Evolutionary conservation across 1,140 invertebrate genomes (phyloP).

Genomic region (Apis dorsata): DNA sequence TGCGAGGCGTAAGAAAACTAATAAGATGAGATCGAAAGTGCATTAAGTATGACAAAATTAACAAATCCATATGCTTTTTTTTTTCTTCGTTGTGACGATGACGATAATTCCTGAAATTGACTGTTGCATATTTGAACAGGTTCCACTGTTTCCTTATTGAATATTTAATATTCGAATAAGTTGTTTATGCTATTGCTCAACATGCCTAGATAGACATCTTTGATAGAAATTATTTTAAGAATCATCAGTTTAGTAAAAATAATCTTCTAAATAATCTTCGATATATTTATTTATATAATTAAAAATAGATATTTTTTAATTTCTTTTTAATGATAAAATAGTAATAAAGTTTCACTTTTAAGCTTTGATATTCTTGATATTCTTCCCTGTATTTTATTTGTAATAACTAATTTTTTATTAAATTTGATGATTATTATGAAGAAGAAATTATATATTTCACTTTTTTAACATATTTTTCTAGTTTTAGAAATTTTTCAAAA

Average conservation of each 20-base stretch:
- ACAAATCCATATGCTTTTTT: conserved; percentile 31
- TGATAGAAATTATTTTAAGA: not conserved
- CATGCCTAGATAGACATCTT: not conserved
- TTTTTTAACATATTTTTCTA: no score
- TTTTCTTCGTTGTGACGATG: not conserved
- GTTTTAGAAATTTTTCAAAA: no score
- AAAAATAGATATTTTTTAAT: not conserved
- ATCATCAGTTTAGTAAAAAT: not conserved
- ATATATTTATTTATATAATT: not conserved
- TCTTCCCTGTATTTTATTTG: no score
- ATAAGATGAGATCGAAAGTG: conserved; percentile 57
- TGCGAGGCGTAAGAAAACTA: conserved; percentile 46
- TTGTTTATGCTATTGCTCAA: conserved; percentile 17
- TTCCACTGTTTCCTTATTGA: conserved; percentile 20
- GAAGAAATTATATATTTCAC: no score
- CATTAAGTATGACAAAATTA: conserved; percentile 46
- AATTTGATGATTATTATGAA: no score
- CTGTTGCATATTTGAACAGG: conserved; percentile 37
- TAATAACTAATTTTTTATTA: no score
- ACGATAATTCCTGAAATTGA: conserved; percentile 21
- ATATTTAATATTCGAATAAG: conserved; percentile 17
- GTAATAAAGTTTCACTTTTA: not conserved
- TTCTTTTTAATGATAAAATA: not conserved
- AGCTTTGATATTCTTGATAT: no score
- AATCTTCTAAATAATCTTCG: not conserved